Evolutionary conservation across 2,797 vertebrate genomes (phyloP), one percentile per base, ranked within the genome.

Genomic region (Phrynocephalus guinanensis): DNA sequence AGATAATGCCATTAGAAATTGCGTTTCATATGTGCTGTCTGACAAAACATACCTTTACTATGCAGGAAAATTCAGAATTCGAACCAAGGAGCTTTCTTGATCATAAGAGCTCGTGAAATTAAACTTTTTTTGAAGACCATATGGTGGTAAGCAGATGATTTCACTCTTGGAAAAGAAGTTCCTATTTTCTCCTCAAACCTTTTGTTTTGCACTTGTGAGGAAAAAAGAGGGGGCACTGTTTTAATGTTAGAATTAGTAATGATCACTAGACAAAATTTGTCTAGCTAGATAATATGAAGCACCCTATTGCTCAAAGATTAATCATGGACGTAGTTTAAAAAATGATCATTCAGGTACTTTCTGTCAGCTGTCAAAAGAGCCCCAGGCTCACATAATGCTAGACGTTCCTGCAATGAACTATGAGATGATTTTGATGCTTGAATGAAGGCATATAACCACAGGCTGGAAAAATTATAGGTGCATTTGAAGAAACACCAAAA

Each of bases 301-400:
- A 50, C 75, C 50, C 89, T 82, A 68, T 91, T 92, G 95, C 88
- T 92, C 30, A 91, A 93, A 90, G 94, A 89, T 76, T 89, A 95
- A 95, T 96, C 95, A 95, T 92, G 94, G 88, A 92, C 88, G 84
- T 90, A 91, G 83, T 89, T 91, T 96, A 92, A 89, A 82, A 60
- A 89, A 68, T 68, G 92, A 93, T 88, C 84, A 30, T 1, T 68
- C 1, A 0, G 91, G 88, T 48, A 11, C 11, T 78, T 90, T 85
- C 38, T 73, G 38, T 87, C 84, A 95, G 86, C 90, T 91, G 89
- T 92, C 92, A 92, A 11, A 16, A 73, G 89, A 38, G 0, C 80
- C 84, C 2, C 0, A 15, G 66, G 92, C 91, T 89, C 88, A 91
- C 1, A 30, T 92, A 76, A 79, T 50, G 1, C 87, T 82, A 91